These are phyloP conservation scores for Dicentrarchus labrax DNA, from an alignment of 2,113 vertebrate genomes.

Conservation along the genomic window DNA sequence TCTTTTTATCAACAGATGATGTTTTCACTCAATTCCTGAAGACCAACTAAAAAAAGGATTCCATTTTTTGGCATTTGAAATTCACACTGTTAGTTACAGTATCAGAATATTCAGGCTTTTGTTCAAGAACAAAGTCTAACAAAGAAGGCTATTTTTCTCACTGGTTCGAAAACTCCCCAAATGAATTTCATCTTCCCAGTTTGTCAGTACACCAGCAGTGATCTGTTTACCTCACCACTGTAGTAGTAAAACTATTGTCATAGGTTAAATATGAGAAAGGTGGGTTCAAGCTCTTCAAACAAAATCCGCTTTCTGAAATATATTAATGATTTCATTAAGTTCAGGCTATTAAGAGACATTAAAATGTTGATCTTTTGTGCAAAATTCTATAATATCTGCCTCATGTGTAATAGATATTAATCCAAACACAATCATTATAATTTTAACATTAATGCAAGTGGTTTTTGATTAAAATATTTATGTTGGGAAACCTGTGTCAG, in stretches of 20 bases:
- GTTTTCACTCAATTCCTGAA: background rate
- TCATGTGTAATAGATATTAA: background rate
- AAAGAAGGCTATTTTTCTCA: background rate
- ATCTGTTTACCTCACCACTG: background rate
- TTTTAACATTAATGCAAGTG: background rate
- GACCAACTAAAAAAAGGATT: background rate
- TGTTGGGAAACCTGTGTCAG: background rate
- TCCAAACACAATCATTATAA: background rate
- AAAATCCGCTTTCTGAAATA: background rate
- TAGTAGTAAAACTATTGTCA: background rate
- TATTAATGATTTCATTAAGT: background rate
- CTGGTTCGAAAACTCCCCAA: background rate
- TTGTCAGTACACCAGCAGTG: background rate
- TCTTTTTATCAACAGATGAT: background rate
- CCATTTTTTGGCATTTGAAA: background rate
- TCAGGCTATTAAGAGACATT: background rate
- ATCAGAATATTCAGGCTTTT: background rate
- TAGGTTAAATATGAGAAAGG: background rate
- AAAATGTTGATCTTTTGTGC: background rate
- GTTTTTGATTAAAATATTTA: background rate
- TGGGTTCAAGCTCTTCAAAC: background rate
- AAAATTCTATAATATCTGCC: background rate
- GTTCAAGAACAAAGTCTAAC: background rate
- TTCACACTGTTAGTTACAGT: background rate
- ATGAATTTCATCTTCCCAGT: background rate